Evolutionary conservation across 92 coral and sea anemone species (phyloP), one percentile per base, ranked within the genome.

Genomic region (Parazoanthus atlanticus): DNA sequence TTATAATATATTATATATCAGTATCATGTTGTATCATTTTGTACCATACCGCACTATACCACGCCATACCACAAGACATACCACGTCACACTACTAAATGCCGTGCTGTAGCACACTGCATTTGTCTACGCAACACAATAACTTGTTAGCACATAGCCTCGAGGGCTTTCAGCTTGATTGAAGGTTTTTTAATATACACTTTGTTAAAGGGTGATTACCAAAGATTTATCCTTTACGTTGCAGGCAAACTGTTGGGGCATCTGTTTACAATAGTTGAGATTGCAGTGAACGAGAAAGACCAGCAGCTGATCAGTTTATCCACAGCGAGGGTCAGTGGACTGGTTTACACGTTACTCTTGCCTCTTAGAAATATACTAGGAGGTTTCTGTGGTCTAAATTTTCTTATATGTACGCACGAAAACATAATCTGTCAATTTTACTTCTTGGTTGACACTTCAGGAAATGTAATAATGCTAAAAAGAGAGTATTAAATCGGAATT

Each of bases 261-360:
- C 93, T 97, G 11, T 97, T 97, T 88, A 97, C 99, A 23, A 95
- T 97, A 74, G 95, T 96, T 7, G 98, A 97, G 89, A 80, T 97
- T 72, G 93, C 97, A 28, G 99, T 97, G 21, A 97, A 97, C 74
- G 99, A 97, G 84, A 97, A 95, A 80, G 99, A 97, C 81, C 99
- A 97, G 79, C 99, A 97, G 79, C 89, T 97, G 38, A 94, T 97
- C 79, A 97, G 99, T 61, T 88, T 97, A 23, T 97, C 99, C 8
- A 97, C 99, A 85, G 99, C 99, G 33, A 86, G 99, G 90, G 99
- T 97, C 75, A 82, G 94, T 69, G n/a, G 73, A 52, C 16, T 23
- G 23, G 46, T 78, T n/a, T 64, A 46, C 8, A 6, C 47, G 8
- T 8, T 23, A 30, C 28, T 84, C 29, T n/a, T 3, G 64, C 19